Evolutionary conservation across 1,140 invertebrate genomes (phyloP).

Genomic region (Meloidogyne chitwoodi): DNA sequence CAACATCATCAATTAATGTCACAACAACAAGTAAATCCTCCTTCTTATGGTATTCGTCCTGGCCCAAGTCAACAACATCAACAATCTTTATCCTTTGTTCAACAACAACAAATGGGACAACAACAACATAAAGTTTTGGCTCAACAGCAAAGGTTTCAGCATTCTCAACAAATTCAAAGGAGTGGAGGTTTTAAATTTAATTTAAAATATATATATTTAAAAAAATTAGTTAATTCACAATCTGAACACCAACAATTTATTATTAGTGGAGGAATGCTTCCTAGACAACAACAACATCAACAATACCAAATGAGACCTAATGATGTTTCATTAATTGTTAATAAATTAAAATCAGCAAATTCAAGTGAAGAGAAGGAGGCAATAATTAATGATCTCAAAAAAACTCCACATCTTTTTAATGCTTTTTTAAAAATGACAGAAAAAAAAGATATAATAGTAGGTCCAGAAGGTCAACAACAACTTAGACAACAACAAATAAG

Average conservation of each 20-base stretch:
- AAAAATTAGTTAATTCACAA: background rate
- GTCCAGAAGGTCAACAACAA: background rate
- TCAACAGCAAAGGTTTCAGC: background rate
- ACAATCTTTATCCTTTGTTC: conserved; percentile 1
- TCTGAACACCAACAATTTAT: background rate
- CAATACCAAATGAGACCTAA: conserved; percentile 21
- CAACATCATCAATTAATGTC: conserved; percentile 32
- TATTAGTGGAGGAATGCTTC: background rate
- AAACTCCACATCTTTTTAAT: conserved; percentile 47
- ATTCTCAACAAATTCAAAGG: background rate
- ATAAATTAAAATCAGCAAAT: conserved; percentile 26
- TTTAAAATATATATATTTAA: too few species aligned
- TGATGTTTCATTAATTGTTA: conserved; percentile 26
- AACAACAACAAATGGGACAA: conserved; percentile 11
- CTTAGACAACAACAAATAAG: background rate
- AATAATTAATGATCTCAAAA: conserved; percentile 44
- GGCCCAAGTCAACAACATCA: conserved; percentile 17
- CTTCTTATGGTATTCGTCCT: conserved; percentile 39
- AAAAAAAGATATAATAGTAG: background rate
- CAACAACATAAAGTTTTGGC: background rate
- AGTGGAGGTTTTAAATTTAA: too few species aligned
- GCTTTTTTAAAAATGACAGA: conserved; percentile 47
- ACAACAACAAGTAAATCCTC: conserved; percentile 39
- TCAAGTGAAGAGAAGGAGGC: conserved; percentile 8
- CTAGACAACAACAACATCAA: conserved; percentile 15